phyloP scores from a whole-genome alignment of 2,888 invertebrate genomes.

The Leptinotarsa haldemani region DNA sequence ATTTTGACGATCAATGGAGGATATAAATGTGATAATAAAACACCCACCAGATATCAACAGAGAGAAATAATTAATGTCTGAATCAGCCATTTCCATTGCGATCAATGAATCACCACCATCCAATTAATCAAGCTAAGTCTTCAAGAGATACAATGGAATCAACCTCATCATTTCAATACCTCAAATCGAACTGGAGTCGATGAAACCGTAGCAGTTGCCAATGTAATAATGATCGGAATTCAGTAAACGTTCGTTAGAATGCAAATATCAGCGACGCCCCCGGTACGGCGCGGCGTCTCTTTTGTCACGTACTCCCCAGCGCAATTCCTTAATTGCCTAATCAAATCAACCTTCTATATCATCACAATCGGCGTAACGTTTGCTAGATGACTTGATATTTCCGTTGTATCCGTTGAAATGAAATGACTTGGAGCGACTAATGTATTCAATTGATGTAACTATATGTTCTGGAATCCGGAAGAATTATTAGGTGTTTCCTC shows the following conservation, averaged over 20 bases:
- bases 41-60: too few species aligned
- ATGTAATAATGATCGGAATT: background rate
- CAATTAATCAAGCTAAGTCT: too few species aligned
- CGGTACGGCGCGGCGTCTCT: background rate
- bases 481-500: too few species aligned
- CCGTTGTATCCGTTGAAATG: background rate
- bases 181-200: background rate
- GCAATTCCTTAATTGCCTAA: conserved; percentile 7
- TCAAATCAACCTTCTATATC: conserved; percentile 1
- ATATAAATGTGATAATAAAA: too few species aligned
- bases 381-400: background rate
- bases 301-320: conserved; percentile 4
- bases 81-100: too few species aligned
- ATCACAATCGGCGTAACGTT: background rate
- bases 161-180: background rate
- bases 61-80: too few species aligned
- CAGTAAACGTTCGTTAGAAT: background rate
- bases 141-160: background rate
- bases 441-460: background rate
- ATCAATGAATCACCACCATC: too few species aligned
- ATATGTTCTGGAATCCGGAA: too few species aligned
- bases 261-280: conserved; percentile 1
- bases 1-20: too few species aligned
- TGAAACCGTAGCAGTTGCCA: background rate
- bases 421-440: background rate